Conservation (phyloP, 2,888 invertebrate species). For the Tethea ocularis region DNA sequence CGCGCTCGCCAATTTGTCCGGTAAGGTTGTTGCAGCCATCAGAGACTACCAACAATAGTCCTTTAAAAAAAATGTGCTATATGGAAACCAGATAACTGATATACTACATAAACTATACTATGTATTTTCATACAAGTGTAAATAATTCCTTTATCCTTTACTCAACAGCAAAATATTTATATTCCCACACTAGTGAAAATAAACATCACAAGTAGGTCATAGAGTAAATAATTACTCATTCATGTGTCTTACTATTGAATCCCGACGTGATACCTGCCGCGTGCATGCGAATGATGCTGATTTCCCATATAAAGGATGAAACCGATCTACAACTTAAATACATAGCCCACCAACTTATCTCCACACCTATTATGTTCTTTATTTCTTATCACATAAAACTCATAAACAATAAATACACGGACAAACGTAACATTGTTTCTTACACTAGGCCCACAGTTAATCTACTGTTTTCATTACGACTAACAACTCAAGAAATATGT, state of each 20-base stretch:
- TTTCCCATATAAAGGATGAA: slow-evolving; percentile 63
- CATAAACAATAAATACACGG: not conserved
- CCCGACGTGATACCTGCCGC: slow-evolving; percentile 24
- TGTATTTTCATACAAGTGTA: no score
- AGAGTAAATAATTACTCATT: slow-evolving; percentile 42
- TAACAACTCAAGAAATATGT: slow-evolving; percentile 30
- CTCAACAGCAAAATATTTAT: not conserved
- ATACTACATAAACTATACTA: no score
- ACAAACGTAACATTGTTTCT: slow-evolving; percentile 16
- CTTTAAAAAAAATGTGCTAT: no score
- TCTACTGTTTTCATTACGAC: slow-evolving; percentile 48
- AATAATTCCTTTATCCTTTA: not conserved
- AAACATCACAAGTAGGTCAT: slow-evolving; percentile 26
- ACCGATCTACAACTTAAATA: slow-evolving; percentile 36
- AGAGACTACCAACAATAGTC: no score
- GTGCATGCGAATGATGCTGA: slow-evolving; percentile 60
- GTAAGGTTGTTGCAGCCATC: no score
- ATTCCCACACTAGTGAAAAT: not conserved
- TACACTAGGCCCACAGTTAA: slow-evolving; percentile 37
- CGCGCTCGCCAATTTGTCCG: no score
- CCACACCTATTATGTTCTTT: slow-evolving; percentile 6
- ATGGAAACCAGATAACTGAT: no score
- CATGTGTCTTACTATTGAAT: slow-evolving; percentile 24
- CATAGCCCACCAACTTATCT: slow-evolving; percentile 7
- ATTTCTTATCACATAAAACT: slow-evolving; percentile 11